Conservation (phyloP, 2,797 vertebrate species). For the Sebastolobus alascanus region DNA sequence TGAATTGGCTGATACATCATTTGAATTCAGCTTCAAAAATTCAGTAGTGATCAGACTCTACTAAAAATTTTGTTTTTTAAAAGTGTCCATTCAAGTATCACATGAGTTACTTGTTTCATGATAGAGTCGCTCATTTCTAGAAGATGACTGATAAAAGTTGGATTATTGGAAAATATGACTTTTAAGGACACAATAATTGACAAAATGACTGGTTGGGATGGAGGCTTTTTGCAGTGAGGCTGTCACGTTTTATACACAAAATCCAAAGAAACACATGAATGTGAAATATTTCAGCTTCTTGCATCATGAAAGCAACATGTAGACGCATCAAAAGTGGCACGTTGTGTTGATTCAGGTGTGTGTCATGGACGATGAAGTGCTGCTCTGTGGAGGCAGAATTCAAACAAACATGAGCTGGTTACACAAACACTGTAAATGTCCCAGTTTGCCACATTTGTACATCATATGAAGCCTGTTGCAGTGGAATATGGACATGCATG, state of each 20-base stretch:
- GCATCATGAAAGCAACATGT: not conserved
- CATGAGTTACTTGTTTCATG: not conserved
- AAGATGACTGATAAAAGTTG: not conserved
- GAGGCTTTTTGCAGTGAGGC: not conserved
- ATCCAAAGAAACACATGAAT: not conserved
- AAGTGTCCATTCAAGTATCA: not conserved
- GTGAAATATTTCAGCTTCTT: not conserved
- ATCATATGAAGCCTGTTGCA: not conserved
- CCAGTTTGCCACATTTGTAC: constrained; percentile 7
- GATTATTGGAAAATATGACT: not conserved
- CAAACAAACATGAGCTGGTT: not conserved
- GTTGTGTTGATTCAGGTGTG: not conserved
- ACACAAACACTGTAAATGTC: constrained; percentile 36
- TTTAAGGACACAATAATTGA: not conserved
- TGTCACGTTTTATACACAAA: not conserved
- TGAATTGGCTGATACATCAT: not conserved
- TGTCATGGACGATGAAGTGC: not conserved
- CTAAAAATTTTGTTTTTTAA: not conserved
- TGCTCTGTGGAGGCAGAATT: not conserved
- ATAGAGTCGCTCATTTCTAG: not conserved
- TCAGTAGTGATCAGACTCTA: not conserved
- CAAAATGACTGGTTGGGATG: not conserved
- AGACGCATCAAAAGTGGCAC: accelerated
- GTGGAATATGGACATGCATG: not conserved
- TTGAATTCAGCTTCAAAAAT: not conserved